Conservation (phyloP, 2,113 vertebrate genomes). For the Cariama cristata region DNA sequence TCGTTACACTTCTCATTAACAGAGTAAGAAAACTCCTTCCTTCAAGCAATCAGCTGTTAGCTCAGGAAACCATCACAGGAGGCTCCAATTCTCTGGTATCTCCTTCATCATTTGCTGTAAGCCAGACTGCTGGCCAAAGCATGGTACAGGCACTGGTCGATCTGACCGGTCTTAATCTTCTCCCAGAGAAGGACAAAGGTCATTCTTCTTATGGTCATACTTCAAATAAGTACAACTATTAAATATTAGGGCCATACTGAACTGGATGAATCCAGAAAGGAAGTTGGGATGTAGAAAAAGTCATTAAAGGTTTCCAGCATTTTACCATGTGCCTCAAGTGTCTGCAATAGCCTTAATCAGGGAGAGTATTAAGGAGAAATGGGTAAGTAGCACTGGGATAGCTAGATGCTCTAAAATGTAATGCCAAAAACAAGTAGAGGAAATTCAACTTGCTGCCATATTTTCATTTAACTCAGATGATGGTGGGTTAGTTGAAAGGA, state of each 20-base stretch:
- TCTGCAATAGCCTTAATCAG: neutral
- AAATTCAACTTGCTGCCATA: neutral
- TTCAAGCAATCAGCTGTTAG: neutral
- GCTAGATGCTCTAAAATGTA: neutral
- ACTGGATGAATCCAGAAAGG: neutral
- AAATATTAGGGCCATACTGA: neutral
- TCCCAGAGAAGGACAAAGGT: neutral
- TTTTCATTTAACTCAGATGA: neutral
- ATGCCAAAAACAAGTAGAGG: neutral
- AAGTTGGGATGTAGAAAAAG: neutral
- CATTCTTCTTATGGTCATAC: neutral
- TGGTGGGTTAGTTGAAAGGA: neutral
- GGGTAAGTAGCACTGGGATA: neutral
- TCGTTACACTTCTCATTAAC: neutral
- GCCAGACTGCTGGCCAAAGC: neutral
- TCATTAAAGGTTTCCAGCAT: neutral
- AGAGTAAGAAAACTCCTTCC: neutral
- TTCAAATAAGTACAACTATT: neutral
- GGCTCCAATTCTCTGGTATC: neutral
- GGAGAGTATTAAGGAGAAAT: neutral
- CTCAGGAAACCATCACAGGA: neutral
- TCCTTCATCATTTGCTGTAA: neutral
- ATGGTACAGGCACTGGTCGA: neutral
- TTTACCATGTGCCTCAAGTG: neutral
- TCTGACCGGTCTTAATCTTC: neutral